A percentile compares a stretch with the other conserved stretches of the same genome.
These are phyloP conservation scores for Anhinga rufa DNA, from an alignment of 2,113 vertebrate species.

Conservation along the genomic window DNA sequence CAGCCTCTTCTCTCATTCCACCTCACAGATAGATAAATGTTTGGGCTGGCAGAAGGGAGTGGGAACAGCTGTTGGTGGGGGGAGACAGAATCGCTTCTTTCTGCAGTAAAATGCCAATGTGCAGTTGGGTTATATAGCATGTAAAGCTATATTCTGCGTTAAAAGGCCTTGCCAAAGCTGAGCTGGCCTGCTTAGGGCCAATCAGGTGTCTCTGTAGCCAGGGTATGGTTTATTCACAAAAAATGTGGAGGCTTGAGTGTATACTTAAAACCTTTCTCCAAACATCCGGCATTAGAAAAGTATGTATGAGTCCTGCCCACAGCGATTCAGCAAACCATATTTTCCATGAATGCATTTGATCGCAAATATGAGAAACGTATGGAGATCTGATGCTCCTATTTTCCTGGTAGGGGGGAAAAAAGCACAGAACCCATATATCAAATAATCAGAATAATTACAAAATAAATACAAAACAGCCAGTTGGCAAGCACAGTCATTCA, in stretches of 20 bases:
- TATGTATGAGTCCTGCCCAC: not conserved
- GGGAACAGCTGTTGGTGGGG: not conserved
- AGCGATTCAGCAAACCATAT: not conserved
- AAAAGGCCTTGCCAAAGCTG: not conserved
- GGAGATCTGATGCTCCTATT: not conserved
- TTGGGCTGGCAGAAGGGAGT: not conserved
- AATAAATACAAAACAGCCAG: not conserved
- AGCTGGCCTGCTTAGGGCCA: not conserved
- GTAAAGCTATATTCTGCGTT: not conserved
- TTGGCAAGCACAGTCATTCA: not conserved
- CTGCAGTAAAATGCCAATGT: not conserved
- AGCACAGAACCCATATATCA: not conserved
- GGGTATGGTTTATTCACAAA: not conserved
- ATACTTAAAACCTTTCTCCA: not conserved
- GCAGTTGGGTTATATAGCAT: accelerated
- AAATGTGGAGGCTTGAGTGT: not conserved
- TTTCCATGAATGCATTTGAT: not conserved
- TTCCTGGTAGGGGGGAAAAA: not conserved
- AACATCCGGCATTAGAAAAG: not conserved
- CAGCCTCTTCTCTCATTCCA: not conserved
- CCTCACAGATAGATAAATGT: not conserved
- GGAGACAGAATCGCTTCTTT: not conserved
- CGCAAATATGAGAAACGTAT: not conserved
- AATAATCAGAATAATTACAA: not conserved
- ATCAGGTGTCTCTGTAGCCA: not conserved